These are phyloP conservation scores for Gortyna flavago DNA, from an alignment of 2,888 invertebrate genomes.

Conservation along the genomic window DNA sequence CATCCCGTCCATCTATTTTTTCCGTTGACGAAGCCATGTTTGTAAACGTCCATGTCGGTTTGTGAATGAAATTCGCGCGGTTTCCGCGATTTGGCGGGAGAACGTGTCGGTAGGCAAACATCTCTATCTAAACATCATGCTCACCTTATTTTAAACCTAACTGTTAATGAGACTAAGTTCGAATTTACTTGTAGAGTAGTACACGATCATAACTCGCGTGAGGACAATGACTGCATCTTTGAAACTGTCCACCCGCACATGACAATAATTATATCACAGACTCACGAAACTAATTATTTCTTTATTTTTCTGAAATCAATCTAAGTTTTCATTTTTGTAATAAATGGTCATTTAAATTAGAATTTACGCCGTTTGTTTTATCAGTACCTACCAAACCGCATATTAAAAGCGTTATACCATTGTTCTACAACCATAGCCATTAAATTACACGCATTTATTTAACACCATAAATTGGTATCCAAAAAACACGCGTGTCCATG, in stretches of 20 bases:
- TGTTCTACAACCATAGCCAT: slow-evolving; percentile 8
- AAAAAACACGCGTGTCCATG: background rate
- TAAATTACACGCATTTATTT: background rate
- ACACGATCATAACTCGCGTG: slow-evolving; percentile 57
- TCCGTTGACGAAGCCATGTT: slow-evolving; percentile 85
- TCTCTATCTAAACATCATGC: slow-evolving; percentile 56
- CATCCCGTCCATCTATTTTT: slow-evolving; percentile 89
- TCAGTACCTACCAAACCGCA: background rate
- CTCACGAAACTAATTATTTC: slow-evolving; percentile 30
- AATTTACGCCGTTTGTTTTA: background rate
- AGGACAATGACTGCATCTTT: slow-evolving; percentile 65
- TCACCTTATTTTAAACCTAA: slow-evolving; percentile 39
- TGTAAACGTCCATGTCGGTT: slow-evolving; percentile 84
- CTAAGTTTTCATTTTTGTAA: slow-evolving; percentile 10
- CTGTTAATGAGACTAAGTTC: background rate
- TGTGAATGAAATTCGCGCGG: slow-evolving; percentile 87
- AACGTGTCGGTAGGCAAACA: slow-evolving; percentile 67
- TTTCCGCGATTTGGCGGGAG: slow-evolving; percentile 86
- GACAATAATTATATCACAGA: slow-evolving; percentile 38
- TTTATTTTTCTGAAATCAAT: slow-evolving; percentile 22
- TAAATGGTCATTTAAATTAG: background rate
- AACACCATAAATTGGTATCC: slow-evolving; percentile 8
- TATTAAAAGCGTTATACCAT: background rate
- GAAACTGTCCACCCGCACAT: slow-evolving; percentile 49
- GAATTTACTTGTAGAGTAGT: slow-evolving; percentile 23